Conservation (phyloP, 92 coral and sea anemone species). For the Zoanthus gigantus region DNA sequence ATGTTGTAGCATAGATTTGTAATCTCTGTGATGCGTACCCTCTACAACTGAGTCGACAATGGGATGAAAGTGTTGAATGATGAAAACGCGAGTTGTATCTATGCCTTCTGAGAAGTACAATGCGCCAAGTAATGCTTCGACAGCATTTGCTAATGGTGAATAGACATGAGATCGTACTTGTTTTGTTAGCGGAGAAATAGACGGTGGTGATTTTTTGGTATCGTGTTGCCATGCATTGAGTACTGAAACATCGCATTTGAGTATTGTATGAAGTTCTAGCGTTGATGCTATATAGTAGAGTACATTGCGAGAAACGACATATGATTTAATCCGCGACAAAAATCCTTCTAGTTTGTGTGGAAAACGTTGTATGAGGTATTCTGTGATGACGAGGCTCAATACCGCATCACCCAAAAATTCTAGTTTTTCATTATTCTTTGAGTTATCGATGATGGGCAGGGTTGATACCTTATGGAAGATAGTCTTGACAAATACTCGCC, state of each 20-base stretch:
- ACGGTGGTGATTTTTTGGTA: background rate
- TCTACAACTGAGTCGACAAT: background rate
- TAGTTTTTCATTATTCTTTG: background rate
- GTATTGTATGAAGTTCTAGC: background rate
- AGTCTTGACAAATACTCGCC: background rate
- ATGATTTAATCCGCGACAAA: background rate
- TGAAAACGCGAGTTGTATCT: background rate
- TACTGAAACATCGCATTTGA: background rate
- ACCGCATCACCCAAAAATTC: background rate
- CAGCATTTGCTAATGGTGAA: background rate
- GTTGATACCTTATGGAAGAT: background rate
- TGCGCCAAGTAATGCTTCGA: background rate
- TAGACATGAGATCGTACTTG: background rate
- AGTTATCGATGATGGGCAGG: background rate
- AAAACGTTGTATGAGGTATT: background rate
- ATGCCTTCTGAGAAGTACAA: background rate
- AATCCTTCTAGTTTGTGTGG: background rate
- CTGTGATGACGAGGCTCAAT: background rate
- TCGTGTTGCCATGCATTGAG: background rate
- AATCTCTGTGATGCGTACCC: background rate
- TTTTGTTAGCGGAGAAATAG: background rate
- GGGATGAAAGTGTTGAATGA: background rate
- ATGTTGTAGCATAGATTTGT: background rate
- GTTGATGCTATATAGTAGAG: background rate
- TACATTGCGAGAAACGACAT: background rate